Evolutionary conservation across 2,888 invertebrate genomes (phyloP), one percentile per base, ranked within the genome.

Genomic region (Portevinia maculata): DNA sequence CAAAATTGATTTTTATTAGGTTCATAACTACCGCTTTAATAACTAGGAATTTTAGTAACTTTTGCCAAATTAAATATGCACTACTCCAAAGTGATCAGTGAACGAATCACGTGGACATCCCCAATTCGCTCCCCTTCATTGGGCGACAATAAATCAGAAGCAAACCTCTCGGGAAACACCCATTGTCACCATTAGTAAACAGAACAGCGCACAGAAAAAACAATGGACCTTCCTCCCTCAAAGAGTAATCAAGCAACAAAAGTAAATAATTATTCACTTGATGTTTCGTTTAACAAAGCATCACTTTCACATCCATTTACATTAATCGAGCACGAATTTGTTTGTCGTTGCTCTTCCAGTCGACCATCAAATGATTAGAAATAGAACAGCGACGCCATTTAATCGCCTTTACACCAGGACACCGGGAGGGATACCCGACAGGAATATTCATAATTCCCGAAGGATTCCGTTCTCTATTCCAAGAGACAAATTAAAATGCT

Each of bases 231-330:
- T 46, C 21, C 11, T 1, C 11, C 30, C 19, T 28, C 59, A 24
- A 28, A 32, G 39, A 11, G 24, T 8, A 52, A 50, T 39, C 52
- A 59, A 21, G 48, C 17, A 52, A 21, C 13, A 41, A 74, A 69
- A 59, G 69, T 52, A 59, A 57, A 81, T 75, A 75, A 81, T 69
- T 69, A 81, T 69, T 81, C 69, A 81, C 64, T 76, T 75, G 75
- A 81, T 57, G 64, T 69, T 81, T 75, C 69, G 44, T 69, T 70
- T 81, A 75, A 75, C 69, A 69, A 75, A 75, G 69, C 79, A 81
- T 81, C 81, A 53, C 69, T 59, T 44, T 69, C 70, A 44, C 24
- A 64, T 64, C 69, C 50, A 32, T 75, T 64, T 62, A 70, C 75
- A 81, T 81, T 69, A 64, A 75, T 81, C 69, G 69, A 70, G 39